These are phyloP conservation scores for Nomada hirtipes DNA, from an alignment of 2,888 invertebrate genomes.

Conservation along the genomic window DNA sequence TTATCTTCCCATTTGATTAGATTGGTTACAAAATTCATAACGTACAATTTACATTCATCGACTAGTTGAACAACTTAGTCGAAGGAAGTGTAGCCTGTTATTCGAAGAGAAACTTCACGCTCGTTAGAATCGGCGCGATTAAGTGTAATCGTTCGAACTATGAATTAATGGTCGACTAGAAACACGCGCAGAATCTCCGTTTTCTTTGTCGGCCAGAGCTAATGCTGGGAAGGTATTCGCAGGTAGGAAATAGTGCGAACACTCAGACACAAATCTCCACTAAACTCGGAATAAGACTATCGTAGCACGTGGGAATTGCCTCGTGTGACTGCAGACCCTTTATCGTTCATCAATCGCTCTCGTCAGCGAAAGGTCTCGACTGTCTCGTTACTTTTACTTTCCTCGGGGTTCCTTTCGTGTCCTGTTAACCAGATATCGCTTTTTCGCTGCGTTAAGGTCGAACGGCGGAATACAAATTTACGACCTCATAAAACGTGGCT, in stretches of 20 bases:
- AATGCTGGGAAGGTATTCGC: conserved; percentile 75
- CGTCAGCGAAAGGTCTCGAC: conserved; percentile 2
- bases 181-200: conserved; percentile 54
- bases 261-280: conserved; percentile 33
- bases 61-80: conserved; percentile 3
- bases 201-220: conserved; percentile 65
- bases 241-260: conserved; percentile 54
- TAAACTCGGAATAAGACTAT: conserved; percentile 18
- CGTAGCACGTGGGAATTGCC: conserved; percentile 42
- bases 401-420: background rate
- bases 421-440: background rate
- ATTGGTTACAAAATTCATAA: background rate
- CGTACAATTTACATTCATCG: background rate
- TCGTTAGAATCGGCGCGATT: conserved; percentile 6
- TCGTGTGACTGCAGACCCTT: conserved; percentile 20
- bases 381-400: conserved; percentile 24
- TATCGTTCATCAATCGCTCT: conserved; percentile 16
- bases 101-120: background rate
- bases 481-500: background rate
- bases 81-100: background rate
- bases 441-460: background rate
- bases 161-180: conserved; percentile 14
- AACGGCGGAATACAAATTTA: background rate
- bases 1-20: no score
- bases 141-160: conserved; percentile 27